These are phyloP conservation scores for Yponomeuta plumbellus DNA, from an alignment of 2,888 invertebrate species.

Conservation along the genomic window DNA sequence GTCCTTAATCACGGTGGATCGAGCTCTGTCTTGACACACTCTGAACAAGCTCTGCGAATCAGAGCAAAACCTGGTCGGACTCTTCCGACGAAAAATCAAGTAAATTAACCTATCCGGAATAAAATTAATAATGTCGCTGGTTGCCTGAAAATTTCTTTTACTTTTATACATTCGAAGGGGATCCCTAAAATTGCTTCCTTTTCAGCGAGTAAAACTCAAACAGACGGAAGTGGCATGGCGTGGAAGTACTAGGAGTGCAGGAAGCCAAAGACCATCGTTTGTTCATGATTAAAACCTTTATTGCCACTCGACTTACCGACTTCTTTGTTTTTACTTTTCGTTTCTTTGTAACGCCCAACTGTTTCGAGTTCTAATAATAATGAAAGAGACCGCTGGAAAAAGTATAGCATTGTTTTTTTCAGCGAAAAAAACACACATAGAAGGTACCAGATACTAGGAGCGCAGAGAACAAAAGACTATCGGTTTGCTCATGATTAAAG, in stretches of 20 bases:
- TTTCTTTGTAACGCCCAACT: too few species aligned
- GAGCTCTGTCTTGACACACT: too few species aligned
- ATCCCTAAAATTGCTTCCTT: neutral
- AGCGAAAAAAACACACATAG: neutral
- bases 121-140: too few species aligned
- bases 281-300: neutral
- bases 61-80: too few species aligned
- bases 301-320: neutral
- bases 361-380: too few species aligned
- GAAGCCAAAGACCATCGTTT: neutral
- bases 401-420: neutral
- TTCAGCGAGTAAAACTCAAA: neutral
- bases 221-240: neutral
- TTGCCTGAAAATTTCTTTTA: too few species aligned
- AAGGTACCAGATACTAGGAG: neutral
- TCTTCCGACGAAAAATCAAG: too few species aligned
- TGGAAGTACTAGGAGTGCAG: neutral
- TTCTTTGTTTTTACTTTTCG: neutral
- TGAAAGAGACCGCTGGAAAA: too few species aligned
- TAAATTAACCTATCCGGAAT: too few species aligned
- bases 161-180: too few species aligned
- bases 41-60: too few species aligned
- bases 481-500: constrained; percentile 9
- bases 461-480: neutral
- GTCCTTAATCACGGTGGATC: too few species aligned